Base-by-base conservation (phyloP, 2,797 vertebrate species). In the Acipenser ruthenus region DNA sequence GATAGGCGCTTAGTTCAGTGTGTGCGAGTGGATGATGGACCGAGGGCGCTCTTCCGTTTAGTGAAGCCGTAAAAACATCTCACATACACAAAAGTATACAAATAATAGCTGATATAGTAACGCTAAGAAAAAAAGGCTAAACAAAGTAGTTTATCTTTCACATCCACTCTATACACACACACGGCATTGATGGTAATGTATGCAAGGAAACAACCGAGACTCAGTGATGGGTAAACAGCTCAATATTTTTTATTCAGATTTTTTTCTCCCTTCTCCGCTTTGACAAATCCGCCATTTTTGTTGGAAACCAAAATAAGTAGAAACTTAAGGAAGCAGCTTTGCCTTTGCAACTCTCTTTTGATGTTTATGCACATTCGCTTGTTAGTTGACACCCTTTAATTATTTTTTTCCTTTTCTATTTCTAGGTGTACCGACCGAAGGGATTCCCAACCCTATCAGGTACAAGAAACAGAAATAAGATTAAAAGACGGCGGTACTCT, bases 181-280 rank as follows among this genome's bases (percentile, higher is more conserved):
- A 94, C 94, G 93, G 95, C 95, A 97, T 97, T 98, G 95, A 98
- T 96, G 96, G 96, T 97, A 97, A 97, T 97, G 96, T 98, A 98
- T 98, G 95, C 95, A 89, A 97, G 96, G 95, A 97, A 98, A 97
- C 95, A 97, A 95, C 93, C 95, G 92, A 96, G 94, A 95, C 94
- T 97, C 95, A 94, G 94, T 94, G 95, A 98, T 96, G 95, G 95
- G 95, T 98, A 96, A 97, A 93, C 73, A 88, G 72, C 75, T 83
- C 78, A 79, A 73, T 81, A 78, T 78, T 81, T 84, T 70, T 70
- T 72, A 60, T 75, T 60, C 9, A 78, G 77, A 73, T 75, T 80
- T 77, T 37, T 72, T 70, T 74, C 69, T 37, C 37, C 37, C 37
- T 84, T 82, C 87, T 91, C 73, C 82, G 87, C 84, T 90, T 87